Evolutionary conservation across 2,888 invertebrate genomes (phyloP).

Genomic region (Synergus laeviventris): DNA sequence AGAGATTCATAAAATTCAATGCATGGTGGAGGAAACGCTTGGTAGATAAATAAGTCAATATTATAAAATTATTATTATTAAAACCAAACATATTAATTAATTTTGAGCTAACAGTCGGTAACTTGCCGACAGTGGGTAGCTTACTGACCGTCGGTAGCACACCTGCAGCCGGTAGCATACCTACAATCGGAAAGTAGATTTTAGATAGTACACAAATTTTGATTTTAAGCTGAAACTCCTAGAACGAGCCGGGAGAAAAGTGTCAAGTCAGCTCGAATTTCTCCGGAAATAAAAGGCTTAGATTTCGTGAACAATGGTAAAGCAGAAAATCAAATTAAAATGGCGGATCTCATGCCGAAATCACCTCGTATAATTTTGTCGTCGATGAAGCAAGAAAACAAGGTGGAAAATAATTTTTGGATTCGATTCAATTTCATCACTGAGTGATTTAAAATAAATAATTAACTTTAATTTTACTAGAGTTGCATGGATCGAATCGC

Average conservation of each 20-base stretch:
- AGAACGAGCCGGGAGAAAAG: not conserved
- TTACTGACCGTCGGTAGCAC: too few species aligned
- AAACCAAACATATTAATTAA: not conserved
- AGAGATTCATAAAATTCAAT: not conserved
- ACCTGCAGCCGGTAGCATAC: too few species aligned
- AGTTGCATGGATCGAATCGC: not conserved
- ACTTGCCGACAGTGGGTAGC: too few species aligned
- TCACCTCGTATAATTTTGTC: not conserved
- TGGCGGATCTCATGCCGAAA: not conserved
- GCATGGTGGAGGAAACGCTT: conserved; percentile 14
- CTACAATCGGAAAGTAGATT: too few species aligned
- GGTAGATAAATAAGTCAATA: not conserved
- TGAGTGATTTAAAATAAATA: not conserved
- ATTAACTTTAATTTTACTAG: conserved; percentile 6
- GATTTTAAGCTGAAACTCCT: not conserved
- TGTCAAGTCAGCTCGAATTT: not conserved
- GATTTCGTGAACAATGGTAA: not conserved
- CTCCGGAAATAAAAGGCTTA: too few species aligned
- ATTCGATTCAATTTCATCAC: not conserved
- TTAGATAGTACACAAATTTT: not conserved
- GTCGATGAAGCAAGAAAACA: not conserved
- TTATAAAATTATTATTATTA: not conserved
- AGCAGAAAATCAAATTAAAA: not conserved
- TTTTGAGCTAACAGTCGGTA: not conserved
- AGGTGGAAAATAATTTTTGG: not conserved